Base-by-base conservation (phyloP, 2,888 invertebrate genomes). In the Microctonus hyperodae region DNA sequence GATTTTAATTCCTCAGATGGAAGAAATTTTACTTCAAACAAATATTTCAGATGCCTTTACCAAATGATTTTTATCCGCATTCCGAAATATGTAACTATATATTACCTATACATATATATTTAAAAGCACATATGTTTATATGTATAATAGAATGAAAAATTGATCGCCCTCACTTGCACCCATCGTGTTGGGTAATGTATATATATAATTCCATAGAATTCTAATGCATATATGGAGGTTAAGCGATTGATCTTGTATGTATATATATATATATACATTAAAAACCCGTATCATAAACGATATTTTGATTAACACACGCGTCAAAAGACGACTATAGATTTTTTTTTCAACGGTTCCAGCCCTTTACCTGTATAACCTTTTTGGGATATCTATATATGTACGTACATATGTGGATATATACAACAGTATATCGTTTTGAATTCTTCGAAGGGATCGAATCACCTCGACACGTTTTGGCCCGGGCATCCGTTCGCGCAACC, bases 401-500 rank as follows among this genome's bases (percentile, higher is more conserved):
- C 35, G 10, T 35, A 10, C 10, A 10, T 35, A 10, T 35, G 35
- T 51, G 51, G 1, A 10, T 28, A 33, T 7, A 33, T 53, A n/a
- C n/a, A 23, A 10, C 25, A 6, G 60, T 23, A 23, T 50, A 16
- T 31, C 50, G 31, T 61, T 61, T 61, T 61, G 48, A 51, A 59
- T 58, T 58, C 58, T 40, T 50, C 53, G 58, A 59, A 63, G 53
- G 53, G 51, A 64, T 57, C 53, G 35, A 48, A 51, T 58, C 51
- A 11, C 48, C 31, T 62, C 63, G 57, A 56, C 44, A 61, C 59
- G 53, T 53, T 53, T 23, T 37, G 57, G 44, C 44, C 40, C 60
- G 70, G 69, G 69, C 64, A 68, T 69, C 62, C 68, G 70, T 60
- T 67, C 62, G 59, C 44, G 74, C 55, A 73, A 73, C 61, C 67